Conservation (phyloP, 2,888 invertebrate genomes). For the Cerastoderma edule region DNA sequence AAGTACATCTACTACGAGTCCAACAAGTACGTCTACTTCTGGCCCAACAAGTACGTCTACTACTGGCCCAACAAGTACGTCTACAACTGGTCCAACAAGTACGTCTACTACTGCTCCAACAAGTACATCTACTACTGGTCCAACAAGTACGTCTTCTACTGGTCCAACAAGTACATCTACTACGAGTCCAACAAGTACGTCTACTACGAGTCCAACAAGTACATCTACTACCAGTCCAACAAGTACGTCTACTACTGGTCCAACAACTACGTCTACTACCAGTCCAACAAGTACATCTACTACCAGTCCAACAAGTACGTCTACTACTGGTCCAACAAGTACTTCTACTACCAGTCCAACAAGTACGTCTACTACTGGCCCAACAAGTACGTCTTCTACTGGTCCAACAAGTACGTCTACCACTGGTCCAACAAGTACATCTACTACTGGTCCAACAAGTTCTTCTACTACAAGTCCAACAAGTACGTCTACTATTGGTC, state of each 20-base stretch:
- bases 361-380: slow-evolving; percentile 9
- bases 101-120: background rate
- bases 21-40: slow-evolving; percentile 18
- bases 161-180: background rate
- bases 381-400: slow-evolving; percentile 8
- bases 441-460: background rate
- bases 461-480: background rate
- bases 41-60: slow-evolving; percentile 21
- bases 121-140: background rate
- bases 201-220: slow-evolving; percentile 8
- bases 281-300: slow-evolving; percentile 19
- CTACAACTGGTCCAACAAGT: slow-evolving; percentile 8
- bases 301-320: background rate
- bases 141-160: background rate
- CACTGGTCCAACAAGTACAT: background rate
- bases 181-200: background rate
- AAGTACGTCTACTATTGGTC: slow-evolving; percentile 2
- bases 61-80: slow-evolving; percentile 8
- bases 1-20: slow-evolving; percentile 2
- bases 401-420: background rate
- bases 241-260: background rate
- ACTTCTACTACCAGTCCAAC: slow-evolving; percentile 14
- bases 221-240: background rate
- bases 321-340: slow-evolving; percentile 16
- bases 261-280: slow-evolving; percentile 11